These are phyloP conservation scores for Miichthys miiuy DNA, from an alignment of 2,797 vertebrate species.

Conservation along the genomic window DNA sequence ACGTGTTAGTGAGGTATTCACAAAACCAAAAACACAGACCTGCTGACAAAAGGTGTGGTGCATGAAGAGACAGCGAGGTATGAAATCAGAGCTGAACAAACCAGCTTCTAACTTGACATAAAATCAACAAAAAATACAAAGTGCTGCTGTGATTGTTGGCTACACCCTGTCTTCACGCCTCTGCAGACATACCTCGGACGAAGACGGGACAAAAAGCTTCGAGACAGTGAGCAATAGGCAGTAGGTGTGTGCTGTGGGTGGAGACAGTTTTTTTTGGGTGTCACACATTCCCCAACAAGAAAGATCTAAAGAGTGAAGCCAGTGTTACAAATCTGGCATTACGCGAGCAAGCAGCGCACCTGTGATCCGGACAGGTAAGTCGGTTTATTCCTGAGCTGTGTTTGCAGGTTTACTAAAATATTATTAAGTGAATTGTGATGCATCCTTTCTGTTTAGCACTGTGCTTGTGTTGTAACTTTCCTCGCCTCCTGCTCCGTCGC, in stretches of 20 bases:
- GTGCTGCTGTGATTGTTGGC: background rate
- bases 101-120: accelerated
- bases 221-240: background rate
- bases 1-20: background rate
- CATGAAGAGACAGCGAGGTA: background rate
- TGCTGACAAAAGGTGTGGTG: conserved; percentile 5
- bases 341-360: conserved; percentile 30
- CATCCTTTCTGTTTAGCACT: background rate
- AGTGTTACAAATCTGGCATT: conserved; percentile 12
- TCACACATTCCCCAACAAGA: conserved; percentile 26
- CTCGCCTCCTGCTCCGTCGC: background rate
- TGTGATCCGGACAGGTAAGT: conserved; percentile 62
- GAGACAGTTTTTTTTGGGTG: conserved; percentile 30
- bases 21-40: background rate
- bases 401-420: no score
- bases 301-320: background rate
- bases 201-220: background rate
- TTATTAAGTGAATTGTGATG: background rate
- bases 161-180: conserved; percentile 3
- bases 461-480: background rate
- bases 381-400: background rate
- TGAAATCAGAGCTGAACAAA: conserved; percentile 4
- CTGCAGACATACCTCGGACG: background rate
- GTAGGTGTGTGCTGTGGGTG: conserved; percentile 44
- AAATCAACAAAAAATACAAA: background rate